Percentiles rank a stretch among this genome's conserved stretches.
Conservation (phyloP, 1,140 invertebrate species). For the Drosophila nikananu region DNA sequence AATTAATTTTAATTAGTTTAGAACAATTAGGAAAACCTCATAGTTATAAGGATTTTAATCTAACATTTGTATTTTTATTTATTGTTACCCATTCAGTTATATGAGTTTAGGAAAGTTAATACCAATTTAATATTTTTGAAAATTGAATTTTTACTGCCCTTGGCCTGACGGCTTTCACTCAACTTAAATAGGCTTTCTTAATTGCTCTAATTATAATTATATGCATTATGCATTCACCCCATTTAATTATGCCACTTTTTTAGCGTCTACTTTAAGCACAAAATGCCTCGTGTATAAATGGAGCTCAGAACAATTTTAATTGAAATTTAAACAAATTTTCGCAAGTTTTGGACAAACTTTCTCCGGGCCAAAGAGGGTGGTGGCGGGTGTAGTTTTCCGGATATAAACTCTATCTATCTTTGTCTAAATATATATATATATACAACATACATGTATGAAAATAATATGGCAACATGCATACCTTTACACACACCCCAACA, state of each 20-base stretch:
- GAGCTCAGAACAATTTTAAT: slow-evolving; percentile 19
- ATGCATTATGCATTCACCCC: slow-evolving; percentile 7
- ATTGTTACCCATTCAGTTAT: too few species aligned
- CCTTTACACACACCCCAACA: slow-evolving; percentile 11
- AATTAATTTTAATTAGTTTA: slow-evolving; percentile 24
- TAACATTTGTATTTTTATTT: too few species aligned
- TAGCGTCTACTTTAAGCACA: slow-evolving; percentile 2
- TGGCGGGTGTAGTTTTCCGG: background rate
- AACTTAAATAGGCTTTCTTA: slow-evolving; percentile 6
- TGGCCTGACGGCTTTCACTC: background rate
- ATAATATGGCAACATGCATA: slow-evolving; percentile 48
- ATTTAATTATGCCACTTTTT: slow-evolving; percentile 4
- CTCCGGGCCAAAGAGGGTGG: background rate
- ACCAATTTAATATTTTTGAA: background rate
- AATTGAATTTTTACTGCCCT: background rate
- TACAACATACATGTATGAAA: background rate
- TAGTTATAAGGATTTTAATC: background rate
- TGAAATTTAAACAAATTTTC: slow-evolving; percentile 46
- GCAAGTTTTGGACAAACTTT: slow-evolving; percentile 34
- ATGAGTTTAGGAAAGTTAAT: too few species aligned
- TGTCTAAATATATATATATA: background rate
- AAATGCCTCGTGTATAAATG: background rate
- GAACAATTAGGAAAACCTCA: background rate
- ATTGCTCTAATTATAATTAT: background rate
- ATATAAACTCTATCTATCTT: slow-evolving; percentile 1